Base-by-base conservation (phyloP, 2,797 vertebrate genomes). In the Dallia pectoralis region DNA sequence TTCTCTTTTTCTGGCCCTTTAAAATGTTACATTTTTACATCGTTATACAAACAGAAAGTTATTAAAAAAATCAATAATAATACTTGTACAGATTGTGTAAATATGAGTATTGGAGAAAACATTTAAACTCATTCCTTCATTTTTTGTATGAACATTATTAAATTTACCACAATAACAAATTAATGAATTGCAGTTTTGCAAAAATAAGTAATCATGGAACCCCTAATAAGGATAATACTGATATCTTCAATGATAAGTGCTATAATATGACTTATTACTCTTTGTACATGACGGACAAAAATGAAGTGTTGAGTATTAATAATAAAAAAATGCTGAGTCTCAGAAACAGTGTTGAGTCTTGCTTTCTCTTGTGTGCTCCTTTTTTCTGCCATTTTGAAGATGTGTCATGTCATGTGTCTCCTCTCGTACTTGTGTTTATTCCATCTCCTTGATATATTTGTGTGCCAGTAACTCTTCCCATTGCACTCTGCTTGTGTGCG, bases 71-170 rank as follows among this genome's bases (percentile, higher is more conserved):
- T 83, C 5, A 44, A 44, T 44, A 44, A 44, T 44, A 44, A 87
- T 84, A 88, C 88, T 84, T 94, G 93, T 94, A 94, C 91, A 94
- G 91, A 89, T 89, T 92, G 84, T 94, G 92, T 94, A 94, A 90
- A 94, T 94, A 93, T 86, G 87, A 88, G 85, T 89, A 89, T 85
- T 77, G 85, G 80, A 71, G 80, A 71, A 67, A 80, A 88, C 85
- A 85, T 85, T 89, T 86, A 89, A 81, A 80, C 75, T 75, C 74
- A 76, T 79, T 82, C 85, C 87, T 90, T 91, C 81, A 81, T 88
- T 90, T 78, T 93, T 93, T 94, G 77, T 93, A 93, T 92, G 87
- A 83, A 91, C 91, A 87, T 78, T 73, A 86, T 83, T 81, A 87
- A 88, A 83, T 82, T 90, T 89, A 90, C 89, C 89, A 91, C 87